Base-by-base conservation (phyloP, 2,113 vertebrate species). In the Cariama cristata region DNA sequence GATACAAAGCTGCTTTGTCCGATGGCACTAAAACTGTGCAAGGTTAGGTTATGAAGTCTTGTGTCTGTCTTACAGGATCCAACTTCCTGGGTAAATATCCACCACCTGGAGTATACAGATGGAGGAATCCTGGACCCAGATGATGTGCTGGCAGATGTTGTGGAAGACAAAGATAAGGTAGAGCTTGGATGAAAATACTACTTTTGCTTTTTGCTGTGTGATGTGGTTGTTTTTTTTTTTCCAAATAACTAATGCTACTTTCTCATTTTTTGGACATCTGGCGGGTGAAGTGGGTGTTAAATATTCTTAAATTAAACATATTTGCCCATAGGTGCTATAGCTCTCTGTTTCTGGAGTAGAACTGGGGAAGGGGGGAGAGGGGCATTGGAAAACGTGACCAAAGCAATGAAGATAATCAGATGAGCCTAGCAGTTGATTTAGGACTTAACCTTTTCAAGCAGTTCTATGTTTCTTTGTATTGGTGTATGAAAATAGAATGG, bases 111-210 rank as follows among this genome's bases (percentile, higher is more conserved):
- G 85, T 99, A 99, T 90, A 99, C 98, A 92, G 99, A 99, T 88
- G 99, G 99, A 86, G 99, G 99, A 47, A 99, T 99, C 92, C 96
- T 99, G 97, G 99, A 99, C 97, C 99, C 99, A n/a, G 99, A 99
- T 97, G 99, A 99, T 77, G 96, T 99, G 44, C 98, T 99, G 95
- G 99, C 99, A 73, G 99, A 99, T 98, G 99, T 99, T 81, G 99
- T 99, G 30, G 99, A 99, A 97, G 99, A 99, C 98, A 99, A 99
- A 97, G 99, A 99, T 97, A 99, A 99, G 99, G 99, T 99, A 99
- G 96, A 74, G 20, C 56, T 91, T 90, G 73, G 44, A 82, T 91
- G 67, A 93, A 87, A 95, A 55, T 55, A 59, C 6, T 23, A 3
- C 16, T 49, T 66, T 50, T 88, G 32, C 16, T 47, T 87, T 90